These are phyloP conservation scores for Eucidaris tribuloides DNA, from an alignment of 35 echinoderm and acorn worm genomes.

Conservation along the genomic window DNA sequence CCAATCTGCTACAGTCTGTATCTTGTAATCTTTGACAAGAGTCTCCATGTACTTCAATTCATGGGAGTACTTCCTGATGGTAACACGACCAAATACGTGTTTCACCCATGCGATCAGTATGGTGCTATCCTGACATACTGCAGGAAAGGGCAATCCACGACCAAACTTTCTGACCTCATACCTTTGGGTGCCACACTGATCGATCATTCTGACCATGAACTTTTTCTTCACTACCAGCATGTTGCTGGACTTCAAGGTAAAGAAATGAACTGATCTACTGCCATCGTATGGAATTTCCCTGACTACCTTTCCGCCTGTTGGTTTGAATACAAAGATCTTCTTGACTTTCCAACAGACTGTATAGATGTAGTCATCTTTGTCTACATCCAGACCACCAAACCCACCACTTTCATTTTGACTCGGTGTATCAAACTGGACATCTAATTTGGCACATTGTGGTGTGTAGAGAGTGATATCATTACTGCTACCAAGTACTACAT, in stretches of 20 bases:
- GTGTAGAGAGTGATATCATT: background rate
- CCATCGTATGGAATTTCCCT: background rate
- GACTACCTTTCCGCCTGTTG: background rate
- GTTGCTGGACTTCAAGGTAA: background rate
- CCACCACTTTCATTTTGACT: background rate
- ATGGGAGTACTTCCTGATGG: background rate
- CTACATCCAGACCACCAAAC: background rate
- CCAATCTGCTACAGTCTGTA: background rate
- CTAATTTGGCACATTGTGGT: background rate
- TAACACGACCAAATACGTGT: background rate
- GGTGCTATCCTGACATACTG: background rate
- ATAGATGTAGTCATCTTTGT: background rate
- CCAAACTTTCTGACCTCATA: background rate
- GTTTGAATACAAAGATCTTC: background rate
- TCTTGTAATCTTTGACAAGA: background rate
- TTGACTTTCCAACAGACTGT: background rate
- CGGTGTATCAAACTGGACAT: background rate
- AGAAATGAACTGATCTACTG: background rate
- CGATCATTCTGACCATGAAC: background rate
- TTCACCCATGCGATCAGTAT: slow-evolving; percentile 9
- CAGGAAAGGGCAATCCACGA: background rate
- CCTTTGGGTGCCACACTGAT: background rate
- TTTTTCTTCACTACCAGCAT: background rate
- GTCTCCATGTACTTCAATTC: slow-evolving; percentile 9
- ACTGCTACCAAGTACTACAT: background rate